Percentiles rank a stretch among this genome's conserved stretches.
phyloP scores from a whole-genome alignment of 1,140 invertebrate genomes.

The Zeugodacus cucurbitae region DNA sequence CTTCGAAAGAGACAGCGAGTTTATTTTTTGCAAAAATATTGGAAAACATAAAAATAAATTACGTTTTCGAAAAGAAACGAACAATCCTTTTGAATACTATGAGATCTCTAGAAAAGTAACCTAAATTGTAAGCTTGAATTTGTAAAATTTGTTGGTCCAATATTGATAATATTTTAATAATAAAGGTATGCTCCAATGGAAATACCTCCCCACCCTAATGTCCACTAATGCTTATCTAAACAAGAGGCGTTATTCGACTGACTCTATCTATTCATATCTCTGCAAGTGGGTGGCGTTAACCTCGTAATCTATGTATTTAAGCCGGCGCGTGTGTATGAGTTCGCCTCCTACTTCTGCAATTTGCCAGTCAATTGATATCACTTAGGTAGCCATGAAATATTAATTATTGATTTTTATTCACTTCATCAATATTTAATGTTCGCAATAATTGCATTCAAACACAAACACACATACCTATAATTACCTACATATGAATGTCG shows the following conservation, averaged over 20 bases:
- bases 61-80: background rate
- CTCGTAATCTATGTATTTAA: background rate
- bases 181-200: too few relatives aligned
- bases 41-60: background rate
- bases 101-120: too few relatives aligned
- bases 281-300: background rate
- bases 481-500: background rate
- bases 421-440: slow-evolving; percentile 12
- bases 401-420: slow-evolving; percentile 4
- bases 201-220: background rate
- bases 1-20: background rate
- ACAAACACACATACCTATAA: background rate
- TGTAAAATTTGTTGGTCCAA: too few relatives aligned
- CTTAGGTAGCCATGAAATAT: background rate
- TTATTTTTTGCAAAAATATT: background rate
- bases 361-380: background rate
- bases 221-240: background rate
- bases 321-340: background rate
- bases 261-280: background rate
- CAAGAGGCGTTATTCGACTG: background rate
- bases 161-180: too few relatives aligned
- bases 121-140: too few relatives aligned
- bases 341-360: background rate
- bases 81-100: too few relatives aligned
- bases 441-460: background rate